These are phyloP conservation scores for Isoperla grammatica DNA, from an alignment of 2,888 invertebrate species.

Conservation along the genomic window DNA sequence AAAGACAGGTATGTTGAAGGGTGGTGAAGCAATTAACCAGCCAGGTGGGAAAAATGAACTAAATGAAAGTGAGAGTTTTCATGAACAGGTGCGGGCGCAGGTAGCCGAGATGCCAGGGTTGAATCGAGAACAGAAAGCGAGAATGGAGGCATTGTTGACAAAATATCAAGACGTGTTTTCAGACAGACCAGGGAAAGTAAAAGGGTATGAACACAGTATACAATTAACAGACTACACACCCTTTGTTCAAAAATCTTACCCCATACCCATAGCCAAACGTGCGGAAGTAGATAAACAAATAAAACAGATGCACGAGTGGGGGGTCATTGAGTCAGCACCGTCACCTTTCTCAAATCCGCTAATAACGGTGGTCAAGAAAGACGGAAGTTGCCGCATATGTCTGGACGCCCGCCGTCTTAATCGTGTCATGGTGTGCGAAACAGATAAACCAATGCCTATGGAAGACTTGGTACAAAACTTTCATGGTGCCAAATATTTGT, in stretches of 20 bases:
- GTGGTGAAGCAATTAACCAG: too few species aligned
- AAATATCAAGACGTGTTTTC: not conserved
- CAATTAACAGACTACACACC: not conserved
- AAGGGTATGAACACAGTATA: not conserved
- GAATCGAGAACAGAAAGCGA: too few species aligned
- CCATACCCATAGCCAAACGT: too few species aligned
- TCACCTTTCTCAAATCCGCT: too few species aligned
- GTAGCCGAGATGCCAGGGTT: too few species aligned
- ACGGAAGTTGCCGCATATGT: constrained; percentile 20
- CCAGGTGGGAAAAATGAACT: too few species aligned
- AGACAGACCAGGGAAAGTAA: not conserved
- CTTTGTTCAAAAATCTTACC: too few species aligned
- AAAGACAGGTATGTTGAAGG: too few species aligned
- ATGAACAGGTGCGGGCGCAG: too few species aligned
- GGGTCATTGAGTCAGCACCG: too few species aligned
- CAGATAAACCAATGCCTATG: constrained; percentile 24
- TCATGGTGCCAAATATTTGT: constrained; percentile 15
- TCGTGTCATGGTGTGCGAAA: constrained; percentile 22
- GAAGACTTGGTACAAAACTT: constrained; percentile 23
- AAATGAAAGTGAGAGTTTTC: too few species aligned
- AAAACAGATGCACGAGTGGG: not conserved
- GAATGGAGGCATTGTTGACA: too few species aligned
- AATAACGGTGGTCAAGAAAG: constrained; percentile 28
- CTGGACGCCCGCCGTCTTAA: constrained; percentile 29
- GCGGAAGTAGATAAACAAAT: not conserved